Evolutionary conservation across 2,888 invertebrate genomes (phyloP).

Genomic region (Agrochola litura): DNA sequence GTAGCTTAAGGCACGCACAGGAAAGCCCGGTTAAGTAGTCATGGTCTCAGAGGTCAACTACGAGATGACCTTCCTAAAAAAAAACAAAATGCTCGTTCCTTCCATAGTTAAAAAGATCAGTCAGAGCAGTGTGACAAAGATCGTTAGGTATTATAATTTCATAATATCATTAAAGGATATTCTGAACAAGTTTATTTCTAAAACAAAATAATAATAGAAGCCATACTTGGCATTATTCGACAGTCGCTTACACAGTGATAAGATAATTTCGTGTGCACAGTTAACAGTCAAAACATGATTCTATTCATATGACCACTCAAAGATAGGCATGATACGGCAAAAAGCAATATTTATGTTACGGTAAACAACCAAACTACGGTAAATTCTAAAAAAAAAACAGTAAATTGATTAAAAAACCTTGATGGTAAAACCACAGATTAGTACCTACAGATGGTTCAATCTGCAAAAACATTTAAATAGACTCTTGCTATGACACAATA

Average conservation of each 20-base stretch:
- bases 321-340: constrained; percentile 4
- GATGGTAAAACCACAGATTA: too few relatives aligned
- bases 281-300: background rate
- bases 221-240: background rate
- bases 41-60: too few relatives aligned
- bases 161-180: background rate
- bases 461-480: too few relatives aligned
- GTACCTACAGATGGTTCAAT: too few relatives aligned
- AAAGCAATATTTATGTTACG: constrained; percentile 6
- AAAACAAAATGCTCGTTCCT: too few relatives aligned
- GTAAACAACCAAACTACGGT: background rate
- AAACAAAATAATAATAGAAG: background rate
- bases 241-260: constrained; percentile 2
- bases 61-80: too few relatives aligned
- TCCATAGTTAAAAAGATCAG: background rate
- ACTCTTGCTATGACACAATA: too few relatives aligned
- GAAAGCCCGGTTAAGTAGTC: too few relatives aligned
- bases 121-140: too few relatives aligned
- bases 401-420: too few relatives aligned
- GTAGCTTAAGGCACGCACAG: too few relatives aligned
- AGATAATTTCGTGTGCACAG: constrained; percentile 5
- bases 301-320: background rate
- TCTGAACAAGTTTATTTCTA: background rate
- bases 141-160: background rate
- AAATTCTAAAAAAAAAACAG: background rate